Evolutionary conservation across 2,888 invertebrate species (phyloP).

Genomic region (Drosophila silvestris): DNA sequence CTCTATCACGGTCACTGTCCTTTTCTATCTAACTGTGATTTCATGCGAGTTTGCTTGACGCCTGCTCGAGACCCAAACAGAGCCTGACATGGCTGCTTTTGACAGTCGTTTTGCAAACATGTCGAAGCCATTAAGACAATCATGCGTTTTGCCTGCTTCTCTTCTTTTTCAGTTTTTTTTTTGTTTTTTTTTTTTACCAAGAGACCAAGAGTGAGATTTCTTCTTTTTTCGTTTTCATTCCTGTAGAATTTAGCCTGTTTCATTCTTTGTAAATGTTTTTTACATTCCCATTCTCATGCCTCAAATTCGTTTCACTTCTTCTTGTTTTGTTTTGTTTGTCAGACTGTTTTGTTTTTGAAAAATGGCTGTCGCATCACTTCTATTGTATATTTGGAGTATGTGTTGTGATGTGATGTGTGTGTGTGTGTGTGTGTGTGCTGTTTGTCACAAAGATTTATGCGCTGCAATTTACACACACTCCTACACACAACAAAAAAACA

Average conservation of each 20-base stretch:
- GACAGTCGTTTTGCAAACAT: conserved; percentile 82
- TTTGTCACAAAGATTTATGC: conserved; percentile 79
- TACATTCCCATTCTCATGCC: conserved; percentile 25
- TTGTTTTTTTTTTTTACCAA: conserved; percentile 1
- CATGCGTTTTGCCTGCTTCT: conserved; percentile 66
- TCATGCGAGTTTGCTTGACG: conserved; percentile 41
- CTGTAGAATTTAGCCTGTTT: conserved; percentile 45
- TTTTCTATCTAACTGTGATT: conserved; percentile 42
- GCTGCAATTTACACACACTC: conserved; percentile 76
- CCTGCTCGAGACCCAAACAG: conserved; percentile 29
- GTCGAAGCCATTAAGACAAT: conserved; percentile 81
- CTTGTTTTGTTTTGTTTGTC: conserved; percentile 47
- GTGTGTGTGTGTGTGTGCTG: conserved; percentile 41
- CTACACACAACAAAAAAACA: conserved; percentile 29
- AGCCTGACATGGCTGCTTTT: conserved; percentile 64
- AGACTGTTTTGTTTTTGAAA: conserved; percentile 79
- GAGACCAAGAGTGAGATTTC: conserved; percentile 5
- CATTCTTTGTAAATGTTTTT: conserved; percentile 23
- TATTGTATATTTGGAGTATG: conserved; percentile 71
- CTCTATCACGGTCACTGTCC: background rate
- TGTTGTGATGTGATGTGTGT: conserved; percentile 35
- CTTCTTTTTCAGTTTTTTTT: conserved; percentile 14
- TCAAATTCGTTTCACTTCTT: conserved; percentile 29
- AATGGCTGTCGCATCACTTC: conserved; percentile 81
- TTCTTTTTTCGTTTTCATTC: conserved; percentile 35